Evolutionary conservation across 2,113 vertebrate species (phyloP).

Genomic region (Meriones unguiculatus): DNA sequence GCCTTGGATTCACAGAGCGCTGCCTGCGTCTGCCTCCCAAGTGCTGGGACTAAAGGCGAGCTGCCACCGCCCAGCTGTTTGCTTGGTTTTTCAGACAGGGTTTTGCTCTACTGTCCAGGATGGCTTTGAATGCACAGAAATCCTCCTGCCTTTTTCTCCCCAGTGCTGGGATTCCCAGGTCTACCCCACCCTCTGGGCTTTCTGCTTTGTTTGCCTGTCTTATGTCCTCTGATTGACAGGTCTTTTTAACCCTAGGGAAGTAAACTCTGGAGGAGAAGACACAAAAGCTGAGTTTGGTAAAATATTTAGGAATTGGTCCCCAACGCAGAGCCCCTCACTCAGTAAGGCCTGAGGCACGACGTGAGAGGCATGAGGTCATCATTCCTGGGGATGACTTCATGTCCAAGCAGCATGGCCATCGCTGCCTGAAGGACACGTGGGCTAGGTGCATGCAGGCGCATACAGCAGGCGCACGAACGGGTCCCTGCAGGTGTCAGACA

Average conservation of each 20-base stretch:
- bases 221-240: rapidly evolving
- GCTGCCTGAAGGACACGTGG: neutral
- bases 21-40: too few relatives aligned
- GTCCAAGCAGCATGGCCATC: neutral
- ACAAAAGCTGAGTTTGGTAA: neutral
- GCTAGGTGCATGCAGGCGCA: too few relatives aligned
- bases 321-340: neutral
- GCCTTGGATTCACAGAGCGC: too few relatives aligned
- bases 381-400: rapidly evolving
- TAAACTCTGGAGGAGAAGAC: neutral
- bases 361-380: rapidly evolving
- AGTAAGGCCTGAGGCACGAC: neutral
- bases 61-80: too few relatives aligned
- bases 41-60: too few relatives aligned
- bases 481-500: neutral
- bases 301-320: neutral
- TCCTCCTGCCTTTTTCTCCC: neutral
- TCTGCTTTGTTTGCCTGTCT: neutral
- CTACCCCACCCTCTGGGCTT: neutral
- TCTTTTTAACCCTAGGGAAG: neutral
- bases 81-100: neutral
- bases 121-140: neutral
- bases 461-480: too few relatives aligned
- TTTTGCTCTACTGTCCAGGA: neutral
- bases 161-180: neutral